These are phyloP conservation scores for Lontra canadensis DNA, from an alignment of 2,113 vertebrate species.

Conservation along the genomic window DNA sequence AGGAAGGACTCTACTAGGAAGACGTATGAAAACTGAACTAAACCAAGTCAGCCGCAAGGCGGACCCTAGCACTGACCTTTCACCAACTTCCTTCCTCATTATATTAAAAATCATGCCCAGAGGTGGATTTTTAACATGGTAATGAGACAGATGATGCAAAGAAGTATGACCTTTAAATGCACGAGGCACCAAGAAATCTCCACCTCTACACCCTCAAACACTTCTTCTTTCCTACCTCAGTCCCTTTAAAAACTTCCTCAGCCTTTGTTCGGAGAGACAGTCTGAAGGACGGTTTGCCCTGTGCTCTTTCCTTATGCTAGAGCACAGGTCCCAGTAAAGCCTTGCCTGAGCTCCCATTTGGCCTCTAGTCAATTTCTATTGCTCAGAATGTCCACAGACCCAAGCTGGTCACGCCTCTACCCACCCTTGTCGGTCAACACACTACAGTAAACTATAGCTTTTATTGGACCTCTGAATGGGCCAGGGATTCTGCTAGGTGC, in stretches of 20 bases:
- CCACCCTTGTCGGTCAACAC: accelerated
- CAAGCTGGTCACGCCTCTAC: not conserved
- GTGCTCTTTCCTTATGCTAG: not conserved
- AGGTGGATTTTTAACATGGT: not conserved
- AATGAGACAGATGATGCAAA: not conserved
- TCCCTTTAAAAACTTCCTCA: not conserved
- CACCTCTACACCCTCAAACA: not conserved
- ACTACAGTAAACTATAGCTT: not conserved
- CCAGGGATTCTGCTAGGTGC: not conserved
- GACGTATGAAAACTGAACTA: accelerated
- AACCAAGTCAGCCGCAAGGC: not conserved
- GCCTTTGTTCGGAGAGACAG: not conserved
- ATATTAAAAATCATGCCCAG: not conserved
- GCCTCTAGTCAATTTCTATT: not conserved
- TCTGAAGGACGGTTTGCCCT: not conserved
- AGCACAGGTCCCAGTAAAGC: not conserved
- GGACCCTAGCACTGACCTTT: not conserved
- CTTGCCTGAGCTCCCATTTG: not conserved
- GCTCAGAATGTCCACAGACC: not conserved
- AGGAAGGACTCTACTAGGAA: not conserved
- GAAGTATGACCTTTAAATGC: not conserved
- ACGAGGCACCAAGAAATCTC: not conserved
- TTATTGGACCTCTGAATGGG: not conserved
- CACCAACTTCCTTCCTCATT: not conserved
- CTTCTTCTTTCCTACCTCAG: not conserved